These are phyloP conservation scores for Hylyphantes graminicola DNA, from an alignment of 1,140 invertebrate species.

Conservation along the genomic window DNA sequence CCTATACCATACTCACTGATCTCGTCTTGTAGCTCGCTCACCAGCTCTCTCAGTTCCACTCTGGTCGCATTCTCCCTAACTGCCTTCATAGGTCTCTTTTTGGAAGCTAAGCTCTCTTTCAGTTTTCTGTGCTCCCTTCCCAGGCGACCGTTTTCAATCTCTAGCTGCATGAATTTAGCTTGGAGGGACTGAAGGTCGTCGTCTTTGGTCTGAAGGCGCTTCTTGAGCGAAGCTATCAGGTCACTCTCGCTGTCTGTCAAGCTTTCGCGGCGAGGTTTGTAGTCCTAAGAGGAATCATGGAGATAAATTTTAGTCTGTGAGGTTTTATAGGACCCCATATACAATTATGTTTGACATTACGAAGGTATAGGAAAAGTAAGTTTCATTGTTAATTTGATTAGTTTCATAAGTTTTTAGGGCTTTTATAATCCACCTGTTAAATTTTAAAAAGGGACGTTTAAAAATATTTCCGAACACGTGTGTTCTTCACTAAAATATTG, in stretches of 20 bases:
- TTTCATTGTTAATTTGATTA: no score
- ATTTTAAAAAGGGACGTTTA: not conserved
- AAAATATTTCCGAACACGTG: no score
- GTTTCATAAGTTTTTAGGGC: not conserved
- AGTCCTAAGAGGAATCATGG: slow-evolving; percentile 11
- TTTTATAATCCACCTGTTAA: not conserved
- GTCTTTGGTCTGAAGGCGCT: slow-evolving; percentile 71
- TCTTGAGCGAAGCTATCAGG: slow-evolving; percentile 64
- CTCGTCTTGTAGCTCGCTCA: slow-evolving; percentile 82
- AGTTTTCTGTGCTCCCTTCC: slow-evolving; percentile 69
- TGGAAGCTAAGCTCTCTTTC: slow-evolving; percentile 70
- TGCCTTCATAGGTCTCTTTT: slow-evolving; percentile 76
- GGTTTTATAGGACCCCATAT: no score
- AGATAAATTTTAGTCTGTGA: not conserved
- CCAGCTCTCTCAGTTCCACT: slow-evolving; percentile 79
- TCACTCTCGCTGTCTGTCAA: slow-evolving; percentile 60
- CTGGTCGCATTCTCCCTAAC: slow-evolving; percentile 78
- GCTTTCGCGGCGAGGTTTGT: slow-evolving; percentile 66
- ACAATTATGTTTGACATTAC: no score
- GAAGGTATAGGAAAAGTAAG: no score
- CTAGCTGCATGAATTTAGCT: slow-evolving; percentile 63
- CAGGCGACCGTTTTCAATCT: slow-evolving; percentile 68
- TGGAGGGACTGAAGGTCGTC: slow-evolving; percentile 66
- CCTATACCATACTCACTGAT: slow-evolving; percentile 72
- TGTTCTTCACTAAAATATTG: no score